Base-by-base conservation (phyloP, 2,888 invertebrate genomes). In the Xylocampa areola region DNA sequence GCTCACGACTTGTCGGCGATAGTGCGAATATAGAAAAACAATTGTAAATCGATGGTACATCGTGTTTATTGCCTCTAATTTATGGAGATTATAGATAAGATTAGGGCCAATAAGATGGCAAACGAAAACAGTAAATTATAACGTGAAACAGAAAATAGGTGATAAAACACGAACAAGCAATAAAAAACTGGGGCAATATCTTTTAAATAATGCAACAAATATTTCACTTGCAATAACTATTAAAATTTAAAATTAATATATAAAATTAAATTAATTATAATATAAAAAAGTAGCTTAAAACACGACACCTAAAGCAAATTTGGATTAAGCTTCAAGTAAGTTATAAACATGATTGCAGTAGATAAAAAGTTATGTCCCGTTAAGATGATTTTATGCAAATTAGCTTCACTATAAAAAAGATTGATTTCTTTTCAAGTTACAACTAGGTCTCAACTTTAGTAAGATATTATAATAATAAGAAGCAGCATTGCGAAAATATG, bases 1-100 rank as follows among this genome's bases (percentile, higher is more conserved):
- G 86, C 85, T 91, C 92, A 92, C 92, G 92, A 92, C 84, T 87
- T 82, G 82, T 81, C 82, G 80, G 70, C 30, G 53, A 76, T 70
- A 84, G 82, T 84, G 89, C 78, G 76, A 83, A 82, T 77, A 73
- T 72, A 79, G 78, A 84, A 84, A 83, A 83, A 81, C 79, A 77
- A 76, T 81, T 83, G 81, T 65, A 84, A 67, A 61, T 64, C 83
- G 79, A 77, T 78, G 66, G 74, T 76, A 78, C 81, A 79, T 79
- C 77, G 82, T 79, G 85, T 82, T 89, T 87, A 88, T 89, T 85
- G 79, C 84, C 77, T 81, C 73, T 87, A 90, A 90, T 88, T 87
- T 84, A 80, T 81, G 76, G 68, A 78, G 81, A 88, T 87, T 79
- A 73, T 41, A 84, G 80, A 80, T 68, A 54, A 76, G 68, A 74